Evolutionary conservation across 2,113 vertebrate species (phyloP), one percentile per base, ranked within the genome.

Genomic region (Limnothrissa miodon): DNA sequence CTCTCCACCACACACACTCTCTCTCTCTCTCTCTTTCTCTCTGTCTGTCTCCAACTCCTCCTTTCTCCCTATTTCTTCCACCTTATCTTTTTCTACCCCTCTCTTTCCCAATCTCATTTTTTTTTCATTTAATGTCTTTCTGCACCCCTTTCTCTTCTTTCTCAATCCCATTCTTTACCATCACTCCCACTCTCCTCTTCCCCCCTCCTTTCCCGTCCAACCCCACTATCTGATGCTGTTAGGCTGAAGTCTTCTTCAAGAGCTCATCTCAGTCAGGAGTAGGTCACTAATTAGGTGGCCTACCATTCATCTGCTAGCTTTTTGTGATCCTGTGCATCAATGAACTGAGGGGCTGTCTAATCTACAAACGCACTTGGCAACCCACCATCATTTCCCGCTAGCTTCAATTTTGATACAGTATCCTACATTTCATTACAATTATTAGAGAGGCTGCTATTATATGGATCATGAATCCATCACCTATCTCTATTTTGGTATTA

Each of bases 251-350:
- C 85, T 70, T 78, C 53, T 80, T 70, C 66, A 66, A 86, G 82
- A 48, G 29, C 74, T 66, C 83, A 81, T 74, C 59, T 79, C 79
- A 48, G 36, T 46, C 39, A 46, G 45, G 78, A 80, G 46, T 39
- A 39, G 82, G 33, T n/a, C 36, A 39, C 33, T 74, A 74, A 74
- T 74, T 36, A 74, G 66, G 33, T 15, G 33, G 62, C 11, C 9
- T 74, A 74, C 78, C 78, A 86, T 59, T 83, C 82, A 21, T 81
- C 82, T 59, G 66, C 70, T 81, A 53, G 36, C 82, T 81, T 78
- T 48, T 78, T 83, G 80, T 78, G 33, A 70, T 10, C 62, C 62
- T 36, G 9, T 33, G 62, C 62, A 70, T 70, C 62, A 36, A 70
- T 36, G 62, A 33, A 29, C 29, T 36, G 29, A 33, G 10, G 36